Conservation (phyloP, 2,113 vertebrate species). For the Lota lota region DNA sequence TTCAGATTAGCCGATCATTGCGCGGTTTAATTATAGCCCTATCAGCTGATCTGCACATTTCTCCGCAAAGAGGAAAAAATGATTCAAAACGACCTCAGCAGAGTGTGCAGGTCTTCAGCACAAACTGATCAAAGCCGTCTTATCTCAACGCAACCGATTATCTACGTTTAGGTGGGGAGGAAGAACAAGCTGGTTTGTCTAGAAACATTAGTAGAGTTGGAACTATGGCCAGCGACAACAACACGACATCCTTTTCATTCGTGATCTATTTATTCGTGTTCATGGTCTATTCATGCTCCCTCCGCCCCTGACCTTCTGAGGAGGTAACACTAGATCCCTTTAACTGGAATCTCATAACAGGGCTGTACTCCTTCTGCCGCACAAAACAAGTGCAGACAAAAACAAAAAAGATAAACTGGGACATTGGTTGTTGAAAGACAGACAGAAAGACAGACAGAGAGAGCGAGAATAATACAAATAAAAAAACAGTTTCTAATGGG, state of each 20-base stretch:
- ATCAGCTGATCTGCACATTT: slow-evolving; percentile 53
- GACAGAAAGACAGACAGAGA: slow-evolving; percentile 12
- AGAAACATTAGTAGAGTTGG: too few species aligned
- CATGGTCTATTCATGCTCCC: background rate
- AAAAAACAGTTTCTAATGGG: slow-evolving; percentile 69
- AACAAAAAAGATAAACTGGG: slow-evolving; percentile 20
- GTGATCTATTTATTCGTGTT: background rate
- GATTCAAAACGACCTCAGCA: too few species aligned
- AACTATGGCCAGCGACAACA: background rate
- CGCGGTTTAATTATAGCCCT: slow-evolving; percentile 64
- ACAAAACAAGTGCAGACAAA: background rate
- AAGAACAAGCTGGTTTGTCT: too few species aligned
- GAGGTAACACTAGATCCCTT: slow-evolving; percentile 27
- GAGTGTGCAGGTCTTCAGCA: too few species aligned
- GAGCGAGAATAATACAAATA: background rate
- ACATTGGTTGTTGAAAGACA: slow-evolving; percentile 53
- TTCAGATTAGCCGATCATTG: slow-evolving; percentile 66
- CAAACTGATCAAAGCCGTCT: too few species aligned
- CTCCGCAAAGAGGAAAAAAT: slow-evolving; percentile 26
- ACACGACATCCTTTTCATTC: background rate
- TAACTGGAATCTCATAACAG: too few species aligned
- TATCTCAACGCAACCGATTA: too few species aligned
- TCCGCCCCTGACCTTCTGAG: background rate
- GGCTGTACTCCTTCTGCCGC: background rate
- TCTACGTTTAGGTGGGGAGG: too few species aligned